These are phyloP conservation scores for Dendrocopos noguchii DNA, from an alignment of 2,113 vertebrate genomes.

Conservation along the genomic window DNA sequence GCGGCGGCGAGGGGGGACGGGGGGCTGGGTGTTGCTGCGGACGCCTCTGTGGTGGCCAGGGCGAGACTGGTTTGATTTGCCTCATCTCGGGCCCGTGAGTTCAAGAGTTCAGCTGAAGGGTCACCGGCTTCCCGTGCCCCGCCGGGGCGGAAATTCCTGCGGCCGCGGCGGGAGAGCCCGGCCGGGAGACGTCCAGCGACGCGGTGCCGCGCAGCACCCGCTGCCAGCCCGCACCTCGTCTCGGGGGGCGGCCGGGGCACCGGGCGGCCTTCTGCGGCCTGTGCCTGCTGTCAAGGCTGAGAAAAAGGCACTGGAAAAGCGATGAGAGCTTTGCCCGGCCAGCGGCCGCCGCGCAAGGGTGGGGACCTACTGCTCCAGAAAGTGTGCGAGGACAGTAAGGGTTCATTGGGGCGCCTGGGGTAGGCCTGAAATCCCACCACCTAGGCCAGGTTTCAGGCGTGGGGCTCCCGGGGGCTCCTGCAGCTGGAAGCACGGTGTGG, in stretches of 20 bases:
- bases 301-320: accelerated
- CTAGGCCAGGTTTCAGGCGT: accelerated
- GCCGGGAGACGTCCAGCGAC: background rate
- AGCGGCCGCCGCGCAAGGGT: accelerated
- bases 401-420: accelerated
- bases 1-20: background rate
- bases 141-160: background rate
- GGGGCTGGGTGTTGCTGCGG: accelerated
- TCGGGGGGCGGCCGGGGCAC: too few species aligned
- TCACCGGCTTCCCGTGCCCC: background rate
- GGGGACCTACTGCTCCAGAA: accelerated
- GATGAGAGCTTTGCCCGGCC: accelerated
- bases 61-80: background rate
- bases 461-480: background rate
- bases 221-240: background rate
- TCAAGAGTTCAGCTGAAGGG: background rate
- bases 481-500: accelerated
- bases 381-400: accelerated
- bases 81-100: background rate
- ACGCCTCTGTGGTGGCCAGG: background rate
- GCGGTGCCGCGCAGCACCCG: background rate
- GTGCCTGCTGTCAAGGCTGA: background rate
- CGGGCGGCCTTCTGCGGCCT: background rate
- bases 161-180: background rate
- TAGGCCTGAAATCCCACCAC: background rate